A percentile compares a stretch with the other conserved stretches of the same genome.
Conservation (phyloP, 2,113 vertebrate genomes). For the Rhodinocichla rosea region DNA sequence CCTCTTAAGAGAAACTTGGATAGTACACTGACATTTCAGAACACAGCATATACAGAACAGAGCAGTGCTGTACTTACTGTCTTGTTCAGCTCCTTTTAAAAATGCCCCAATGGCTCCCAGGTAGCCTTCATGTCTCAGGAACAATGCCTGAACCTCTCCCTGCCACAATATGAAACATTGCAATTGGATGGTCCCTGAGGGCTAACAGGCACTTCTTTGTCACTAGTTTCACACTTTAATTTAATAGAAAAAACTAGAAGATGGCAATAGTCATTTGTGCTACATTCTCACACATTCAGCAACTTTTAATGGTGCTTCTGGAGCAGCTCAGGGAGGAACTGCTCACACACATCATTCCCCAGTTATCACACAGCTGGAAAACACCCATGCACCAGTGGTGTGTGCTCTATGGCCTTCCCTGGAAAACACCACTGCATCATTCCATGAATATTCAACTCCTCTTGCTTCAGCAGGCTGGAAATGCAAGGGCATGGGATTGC, state of each 20-base stretch:
- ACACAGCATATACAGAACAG: slow-evolving; percentile 48
- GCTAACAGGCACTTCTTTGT: slow-evolving; percentile 45
- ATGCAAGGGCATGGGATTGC: neutral
- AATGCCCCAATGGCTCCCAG: slow-evolving; percentile 97
- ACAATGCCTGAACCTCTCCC: slow-evolving; percentile 98
- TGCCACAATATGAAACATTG: slow-evolving; percentile 69
- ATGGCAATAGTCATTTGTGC: slow-evolving; percentile 19
- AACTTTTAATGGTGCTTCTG: neutral
- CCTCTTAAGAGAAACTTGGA: slow-evolving; percentile 50
- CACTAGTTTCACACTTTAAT: slow-evolving; percentile 54
- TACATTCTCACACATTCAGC: slow-evolving; percentile 49
- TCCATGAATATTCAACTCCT: slow-evolving; percentile 48
- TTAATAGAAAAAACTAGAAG: slow-evolving; percentile 40
- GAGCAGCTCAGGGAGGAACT: neutral
- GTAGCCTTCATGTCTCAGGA: slow-evolving; percentile 97
- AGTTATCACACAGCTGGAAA: neutral
- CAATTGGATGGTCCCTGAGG: slow-evolving; percentile 52
- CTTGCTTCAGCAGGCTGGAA: slow-evolving; percentile 37
- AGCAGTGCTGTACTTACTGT: slow-evolving; percentile 85
- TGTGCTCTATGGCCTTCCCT: neutral
- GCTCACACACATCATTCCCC: slow-evolving; percentile 10
- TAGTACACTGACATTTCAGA: slow-evolving; percentile 56
- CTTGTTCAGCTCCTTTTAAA: slow-evolving; percentile 96
- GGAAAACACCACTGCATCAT: neutral
- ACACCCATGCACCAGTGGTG: neutral